Base-by-base conservation (phyloP, 2,797 vertebrate genomes). In the Pogoniulus pusillus region DNA sequence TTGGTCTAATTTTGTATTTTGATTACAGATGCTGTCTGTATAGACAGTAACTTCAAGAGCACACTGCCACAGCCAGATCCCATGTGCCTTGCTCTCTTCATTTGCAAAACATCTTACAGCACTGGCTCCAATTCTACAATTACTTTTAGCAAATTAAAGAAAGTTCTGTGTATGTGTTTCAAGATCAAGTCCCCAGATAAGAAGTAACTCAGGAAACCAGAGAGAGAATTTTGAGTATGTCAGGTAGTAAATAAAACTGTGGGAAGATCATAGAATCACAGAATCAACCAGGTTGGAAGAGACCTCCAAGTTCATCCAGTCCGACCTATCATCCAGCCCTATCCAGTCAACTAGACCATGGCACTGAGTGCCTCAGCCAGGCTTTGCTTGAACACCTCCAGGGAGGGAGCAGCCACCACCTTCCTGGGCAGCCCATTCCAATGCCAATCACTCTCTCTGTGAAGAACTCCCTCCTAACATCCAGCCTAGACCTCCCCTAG, bases 61-160 rank as follows among this genome's bases (percentile, higher is more conserved):
- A 1, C 63, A n/a, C 51, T 84, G 43, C 69, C 72, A 71, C 60
- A 86, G 65, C 24, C 62, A 91, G 62, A 75, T 87, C 85, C 80
- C 80, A 64, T 66, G 78, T 94, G 85, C 14, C 55, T 82, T 92
- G 58, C 69, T 84, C 70, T 92, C 65, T 89, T 58, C 70, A 63
- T 91, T 77, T 90, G 75, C 84, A 58, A 58, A 95, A 84, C 59
- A 49, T 76, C 70, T 81, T 81, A 69, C 47, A 85, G 37, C 41
- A 69, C 5, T 85, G 69, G 47, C 0, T 0, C 54, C 78, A 85
- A 9, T 69, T 82, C 78, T 93, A 62, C 63, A 91, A 43, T 63
- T 22, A 49, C 43, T 77, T 85, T 91, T 78, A 92, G 35, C 58
- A 88, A 94, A 87, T 85, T 82, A 85, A 76, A 92, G 47, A n/a